A percentile compares a stretch with the other conserved stretches of the same genome.
Conservation (phyloP, 2,888 invertebrate genomes). For the Dasypolia templi region DNA sequence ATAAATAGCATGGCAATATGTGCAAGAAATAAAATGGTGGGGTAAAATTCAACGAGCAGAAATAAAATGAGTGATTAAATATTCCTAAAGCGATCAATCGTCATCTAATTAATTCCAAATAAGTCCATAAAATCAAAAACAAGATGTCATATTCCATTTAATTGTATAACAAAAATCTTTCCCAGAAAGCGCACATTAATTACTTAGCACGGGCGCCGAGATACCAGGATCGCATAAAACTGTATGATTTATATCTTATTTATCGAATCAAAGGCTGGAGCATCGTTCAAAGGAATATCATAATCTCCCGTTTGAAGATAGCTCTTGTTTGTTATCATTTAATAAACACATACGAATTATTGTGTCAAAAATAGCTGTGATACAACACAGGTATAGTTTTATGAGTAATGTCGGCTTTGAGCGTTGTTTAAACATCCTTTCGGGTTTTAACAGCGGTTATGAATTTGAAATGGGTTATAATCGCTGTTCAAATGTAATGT, state of each 20-base stretch:
- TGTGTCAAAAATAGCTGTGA: constrained; percentile 56
- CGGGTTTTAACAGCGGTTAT: constrained; percentile 57
- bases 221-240: constrained; percentile 63
- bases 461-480: constrained; percentile 44
- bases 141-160: constrained; percentile 46
- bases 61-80: background rate
- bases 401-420: constrained; percentile 59
- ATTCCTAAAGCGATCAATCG: background rate
- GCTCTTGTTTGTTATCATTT: constrained; percentile 63
- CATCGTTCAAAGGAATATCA: constrained; percentile 68
- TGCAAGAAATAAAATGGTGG: background rate
- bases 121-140: constrained; percentile 17
- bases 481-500: constrained; percentile 1
- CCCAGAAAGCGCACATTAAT: constrained; percentile 54
- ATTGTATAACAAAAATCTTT: constrained; percentile 35
- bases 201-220: constrained; percentile 23
- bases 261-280: constrained; percentile 60
- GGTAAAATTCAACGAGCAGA: background rate
- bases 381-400: constrained; percentile 61
- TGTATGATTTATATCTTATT: constrained; percentile 66
- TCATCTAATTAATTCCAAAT: background rate
- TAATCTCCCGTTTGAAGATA: constrained; percentile 59
- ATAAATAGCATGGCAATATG: too few relatives aligned
- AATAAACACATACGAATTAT: constrained; percentile 63
- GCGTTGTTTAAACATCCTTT: constrained; percentile 65